These are phyloP conservation scores for Hassar affinis DNA, from an alignment of 2,113 vertebrate genomes.

Conservation along the genomic window DNA sequence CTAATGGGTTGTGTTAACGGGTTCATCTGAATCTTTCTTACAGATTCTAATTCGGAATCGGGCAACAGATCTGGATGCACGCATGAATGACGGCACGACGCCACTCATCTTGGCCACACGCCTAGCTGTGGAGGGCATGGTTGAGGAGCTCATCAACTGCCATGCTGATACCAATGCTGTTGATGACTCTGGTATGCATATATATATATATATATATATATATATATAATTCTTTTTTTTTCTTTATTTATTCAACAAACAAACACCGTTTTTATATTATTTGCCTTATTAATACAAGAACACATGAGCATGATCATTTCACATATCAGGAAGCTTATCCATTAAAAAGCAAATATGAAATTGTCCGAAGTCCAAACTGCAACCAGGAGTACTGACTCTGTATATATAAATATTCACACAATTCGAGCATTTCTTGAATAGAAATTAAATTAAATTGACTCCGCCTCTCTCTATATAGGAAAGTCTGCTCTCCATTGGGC, in stretches of 20 bases:
- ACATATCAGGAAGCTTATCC: neutral
- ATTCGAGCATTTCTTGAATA: neutral
- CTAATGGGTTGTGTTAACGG: too few relatives aligned
- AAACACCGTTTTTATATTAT: neutral
- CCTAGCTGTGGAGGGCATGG: slow-evolving; percentile 94
- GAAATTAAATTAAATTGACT: neutral
- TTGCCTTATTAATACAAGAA: neutral
- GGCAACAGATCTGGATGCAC: slow-evolving; percentile 91
- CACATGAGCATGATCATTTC: neutral
- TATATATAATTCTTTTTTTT: too few relatives aligned
- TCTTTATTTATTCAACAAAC: too few relatives aligned
- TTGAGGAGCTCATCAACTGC: slow-evolving; percentile 94
- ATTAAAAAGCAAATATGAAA: neutral
- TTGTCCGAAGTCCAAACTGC: neutral
- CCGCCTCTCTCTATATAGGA: slow-evolving; percentile 66
- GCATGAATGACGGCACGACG: slow-evolving; percentile 94
- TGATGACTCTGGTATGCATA: slow-evolving; percentile 87
- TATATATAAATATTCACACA: neutral
- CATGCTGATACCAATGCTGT: slow-evolving; percentile 92
- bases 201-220: neutral
- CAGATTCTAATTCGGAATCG: slow-evolving; percentile 97
- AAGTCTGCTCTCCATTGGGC: slow-evolving; percentile 97
- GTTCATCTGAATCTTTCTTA: neutral
- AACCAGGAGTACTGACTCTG: neutral
- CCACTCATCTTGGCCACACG: slow-evolving; percentile 92